phyloP scores from a whole-genome alignment of 1,140 invertebrate genomes.

The Panagrolaimus sp. region DNA sequence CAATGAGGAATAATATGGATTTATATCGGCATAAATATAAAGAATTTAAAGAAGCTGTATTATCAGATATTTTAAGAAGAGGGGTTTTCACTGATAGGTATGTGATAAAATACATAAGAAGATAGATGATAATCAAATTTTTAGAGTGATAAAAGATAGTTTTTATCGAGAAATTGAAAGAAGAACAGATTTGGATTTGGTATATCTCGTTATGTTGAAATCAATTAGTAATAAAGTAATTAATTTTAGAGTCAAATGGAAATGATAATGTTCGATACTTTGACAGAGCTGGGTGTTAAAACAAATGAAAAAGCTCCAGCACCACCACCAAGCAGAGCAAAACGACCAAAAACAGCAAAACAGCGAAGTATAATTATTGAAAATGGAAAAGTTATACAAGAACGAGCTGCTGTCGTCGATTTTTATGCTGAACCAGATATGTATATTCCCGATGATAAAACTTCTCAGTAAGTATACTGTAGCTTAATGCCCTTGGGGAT shows the following conservation, averaged over 20 bases:
- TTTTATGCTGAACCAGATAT: no score
- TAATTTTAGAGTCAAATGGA: not conserved
- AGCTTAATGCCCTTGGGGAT: no score
- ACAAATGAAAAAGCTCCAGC: not conserved
- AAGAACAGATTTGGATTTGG: not conserved
- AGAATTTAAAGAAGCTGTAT: not conserved
- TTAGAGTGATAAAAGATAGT: constrained; percentile 9
- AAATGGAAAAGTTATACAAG: no score
- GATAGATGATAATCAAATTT: not conserved
- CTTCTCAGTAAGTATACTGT: no score
- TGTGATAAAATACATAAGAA: not conserved
- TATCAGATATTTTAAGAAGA: constrained; percentile 1
- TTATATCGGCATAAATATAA: not conserved
- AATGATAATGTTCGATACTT: constrained; percentile 7
- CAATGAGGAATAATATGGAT: not conserved
- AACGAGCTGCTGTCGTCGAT: no score
- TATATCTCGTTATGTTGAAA: no score
- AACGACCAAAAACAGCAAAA: not conserved
- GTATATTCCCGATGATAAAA: no score
- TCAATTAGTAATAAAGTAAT: no score
- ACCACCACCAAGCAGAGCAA: not conserved
- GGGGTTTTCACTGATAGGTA: constrained; percentile 13
- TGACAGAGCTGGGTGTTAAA: not conserved
- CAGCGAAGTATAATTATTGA: not conserved
- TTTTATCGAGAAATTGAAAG: constrained; percentile 9